A percentile compares a stretch with the other conserved stretches of the same genome.
Conservation (phyloP, 2,113 vertebrate genomes). For the Heterotilapia buettikoferi region DNA sequence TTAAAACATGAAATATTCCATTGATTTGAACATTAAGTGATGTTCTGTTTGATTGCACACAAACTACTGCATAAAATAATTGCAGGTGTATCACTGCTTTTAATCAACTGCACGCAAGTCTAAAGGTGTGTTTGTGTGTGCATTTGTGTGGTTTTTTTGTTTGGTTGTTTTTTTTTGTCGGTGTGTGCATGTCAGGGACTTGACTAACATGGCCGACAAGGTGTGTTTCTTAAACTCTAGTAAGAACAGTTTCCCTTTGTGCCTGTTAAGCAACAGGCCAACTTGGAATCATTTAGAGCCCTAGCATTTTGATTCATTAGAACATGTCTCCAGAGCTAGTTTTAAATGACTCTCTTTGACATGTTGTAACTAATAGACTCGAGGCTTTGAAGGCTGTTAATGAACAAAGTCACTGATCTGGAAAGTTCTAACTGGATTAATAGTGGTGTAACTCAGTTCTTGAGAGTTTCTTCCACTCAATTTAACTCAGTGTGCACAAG, state of each 20-base stretch:
- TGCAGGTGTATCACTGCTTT: neutral
- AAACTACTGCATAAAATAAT: neutral
- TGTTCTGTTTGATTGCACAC: neutral
- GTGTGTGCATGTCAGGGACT: neutral
- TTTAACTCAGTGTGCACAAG: conserved; percentile 42
- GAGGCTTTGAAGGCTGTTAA: conserved; percentile 54
- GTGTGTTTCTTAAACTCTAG: neutral
- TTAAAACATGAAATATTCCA: neutral
- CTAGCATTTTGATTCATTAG: conserved; percentile 44
- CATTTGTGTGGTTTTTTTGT: neutral
- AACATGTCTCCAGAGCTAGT: conserved; percentile 17
- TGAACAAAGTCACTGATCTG: conserved; percentile 57
- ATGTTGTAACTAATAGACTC: conserved; percentile 50
- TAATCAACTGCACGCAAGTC: neutral
- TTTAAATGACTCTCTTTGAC: conserved; percentile 60
- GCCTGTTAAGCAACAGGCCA: conserved; percentile 2
- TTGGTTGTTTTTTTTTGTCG: neutral
- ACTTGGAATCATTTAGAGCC: conserved; percentile 35
- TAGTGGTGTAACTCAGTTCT: conserved; percentile 49
- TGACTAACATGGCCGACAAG: neutral
- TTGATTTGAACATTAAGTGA: neutral
- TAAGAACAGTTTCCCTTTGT: neutral
- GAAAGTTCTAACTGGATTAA: conserved; percentile 62
- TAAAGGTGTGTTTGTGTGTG: neutral
- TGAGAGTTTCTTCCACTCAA: conserved; percentile 41